Evolutionary conservation across 2,888 invertebrate genomes (phyloP).

Genomic region (Troides helena): DNA sequence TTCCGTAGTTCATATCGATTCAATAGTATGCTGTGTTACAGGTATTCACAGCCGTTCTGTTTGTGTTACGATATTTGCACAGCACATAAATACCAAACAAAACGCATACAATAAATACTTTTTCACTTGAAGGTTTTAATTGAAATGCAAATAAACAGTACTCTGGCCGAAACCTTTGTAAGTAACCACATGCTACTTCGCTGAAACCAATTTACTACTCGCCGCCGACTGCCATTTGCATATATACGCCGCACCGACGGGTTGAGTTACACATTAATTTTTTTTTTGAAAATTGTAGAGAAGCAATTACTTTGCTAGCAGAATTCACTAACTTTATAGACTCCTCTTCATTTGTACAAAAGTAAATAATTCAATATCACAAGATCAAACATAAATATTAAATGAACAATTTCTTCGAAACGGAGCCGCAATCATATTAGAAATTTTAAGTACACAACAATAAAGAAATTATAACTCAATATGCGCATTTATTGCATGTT

Average conservation of each 20-base stretch:
- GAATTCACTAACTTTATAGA: neutral
- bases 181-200: conserved; percentile 14
- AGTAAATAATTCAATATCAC: too few relatives aligned
- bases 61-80: neutral
- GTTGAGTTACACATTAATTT: neutral
- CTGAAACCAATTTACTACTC: conserved; percentile 16
- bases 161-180: conserved; percentile 21
- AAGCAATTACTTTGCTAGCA: neutral
- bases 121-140: conserved; percentile 15
- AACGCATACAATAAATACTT: conserved; percentile 5
- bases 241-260: neutral
- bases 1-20: too few relatives aligned
- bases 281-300: neutral
- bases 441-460: too few relatives aligned
- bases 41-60: too few relatives aligned
- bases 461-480: too few relatives aligned
- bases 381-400: too few relatives aligned
- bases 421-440: too few relatives aligned
- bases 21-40: too few relatives aligned
- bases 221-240: conserved; percentile 5
- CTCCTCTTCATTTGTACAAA: too few relatives aligned
- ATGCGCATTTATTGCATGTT: too few relatives aligned
- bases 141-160: conserved; percentile 17
- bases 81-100: neutral
- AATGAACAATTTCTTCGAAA: too few relatives aligned